Conservation (phyloP, 2,113 vertebrate species). For the Mellivora capensis region DNA sequence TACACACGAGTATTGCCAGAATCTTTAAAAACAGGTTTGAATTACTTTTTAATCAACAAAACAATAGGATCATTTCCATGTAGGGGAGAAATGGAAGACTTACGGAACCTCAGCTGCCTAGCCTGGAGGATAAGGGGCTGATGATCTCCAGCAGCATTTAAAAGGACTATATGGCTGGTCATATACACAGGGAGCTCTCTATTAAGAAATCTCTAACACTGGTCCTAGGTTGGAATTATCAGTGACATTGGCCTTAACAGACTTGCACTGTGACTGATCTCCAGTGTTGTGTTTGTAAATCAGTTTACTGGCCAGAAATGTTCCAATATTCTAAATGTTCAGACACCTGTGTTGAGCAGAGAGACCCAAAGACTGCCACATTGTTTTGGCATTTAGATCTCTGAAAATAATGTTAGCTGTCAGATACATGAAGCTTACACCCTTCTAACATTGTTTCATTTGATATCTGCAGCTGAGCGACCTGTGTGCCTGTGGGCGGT, state of each 20-base stretch:
- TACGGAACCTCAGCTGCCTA: background rate
- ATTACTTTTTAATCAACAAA: background rate
- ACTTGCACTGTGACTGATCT: background rate
- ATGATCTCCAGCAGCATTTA: too few relatives aligned
- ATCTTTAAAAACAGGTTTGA: background rate
- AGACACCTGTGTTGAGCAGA: background rate
- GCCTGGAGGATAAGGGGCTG: too few relatives aligned
- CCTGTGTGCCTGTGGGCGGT: background rate
- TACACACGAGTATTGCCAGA: background rate
- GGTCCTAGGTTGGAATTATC: background rate
- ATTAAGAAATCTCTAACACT: background rate
- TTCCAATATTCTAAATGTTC: background rate
- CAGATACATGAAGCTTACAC: background rate
- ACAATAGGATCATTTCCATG: background rate
- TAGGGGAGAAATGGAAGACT: background rate
- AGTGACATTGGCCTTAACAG: background rate
- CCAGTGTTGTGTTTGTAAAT: background rate
- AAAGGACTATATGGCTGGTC: too few relatives aligned
- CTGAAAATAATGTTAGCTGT: background rate
- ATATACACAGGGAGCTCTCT: too few relatives aligned
- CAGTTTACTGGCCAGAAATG: background rate
- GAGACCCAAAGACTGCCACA: background rate
- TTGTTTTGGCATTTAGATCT: background rate
- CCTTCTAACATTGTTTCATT: background rate
- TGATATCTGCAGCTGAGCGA: background rate